Evolutionary conservation across 2,113 vertebrate species (phyloP), one percentile per base, ranked within the genome.

Genomic region (Chascanopsetta lugubris): DNA sequence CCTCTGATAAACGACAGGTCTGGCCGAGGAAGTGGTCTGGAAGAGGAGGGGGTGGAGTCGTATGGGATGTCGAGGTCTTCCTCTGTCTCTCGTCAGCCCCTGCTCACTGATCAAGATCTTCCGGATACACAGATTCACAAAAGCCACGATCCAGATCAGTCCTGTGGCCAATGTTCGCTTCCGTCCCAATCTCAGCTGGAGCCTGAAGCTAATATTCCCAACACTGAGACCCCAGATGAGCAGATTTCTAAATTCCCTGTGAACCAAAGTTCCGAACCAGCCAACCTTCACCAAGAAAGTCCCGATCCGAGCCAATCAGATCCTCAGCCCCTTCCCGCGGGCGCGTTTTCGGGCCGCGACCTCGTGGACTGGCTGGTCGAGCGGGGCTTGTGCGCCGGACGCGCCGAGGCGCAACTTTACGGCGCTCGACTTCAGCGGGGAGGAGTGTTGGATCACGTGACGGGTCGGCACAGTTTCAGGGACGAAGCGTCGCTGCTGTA

Each of bases 291-390:
- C 61, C 73, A 65, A 74, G 56, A 61, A 26, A 61, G 22, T 25
- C 40, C 9, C 5, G 3, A 50, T 25, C 47, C 29, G 0, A 18
- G 3, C 24, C 18, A 45, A 11, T 18, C 46, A 21, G 3, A 13
- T 20, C 60, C 8, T 8, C 66, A 2, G 42, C 6, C 60, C 29
- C 21, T 0, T 5, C 6, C 21, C 0, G n/a, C 53, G 13, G 18
- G 87, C 0, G 91, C 83, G 59, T 95, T 96, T 87, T 89, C 76
- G 81, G 94, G 93, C 88, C 94, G 92, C 22, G 92, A 94, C 80
- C 85, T 97, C 89, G 94, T 95, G 72, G 93, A 90, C 84, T 97
- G 94, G 95, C 92, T 97, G 7, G 61, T 95, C 8, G 88, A 91
- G 76, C 90, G 93, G 0, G 95, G 94, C 73, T 90, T 96, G 34